These are phyloP conservation scores for Lasaia peninsularis DNA, from an alignment of 1,140 invertebrate species.

Conservation along the genomic window DNA sequence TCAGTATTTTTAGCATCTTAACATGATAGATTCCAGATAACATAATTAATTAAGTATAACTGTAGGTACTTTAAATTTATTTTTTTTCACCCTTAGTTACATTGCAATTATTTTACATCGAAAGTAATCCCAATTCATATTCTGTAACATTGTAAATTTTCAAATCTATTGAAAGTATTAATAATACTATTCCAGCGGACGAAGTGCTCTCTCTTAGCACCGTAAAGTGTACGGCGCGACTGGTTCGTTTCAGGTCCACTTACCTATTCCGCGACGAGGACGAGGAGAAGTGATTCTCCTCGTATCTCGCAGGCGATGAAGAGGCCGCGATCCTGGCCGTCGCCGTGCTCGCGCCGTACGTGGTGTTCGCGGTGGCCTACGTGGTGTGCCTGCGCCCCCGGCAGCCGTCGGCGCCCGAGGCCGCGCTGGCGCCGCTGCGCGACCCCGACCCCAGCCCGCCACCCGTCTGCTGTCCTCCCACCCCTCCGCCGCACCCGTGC, in stretches of 20 bases:
- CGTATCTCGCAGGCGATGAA: conserved; percentile 32
- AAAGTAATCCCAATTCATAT: too few species aligned
- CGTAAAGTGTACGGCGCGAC: too few species aligned
- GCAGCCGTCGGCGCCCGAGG: conserved; percentile 13
- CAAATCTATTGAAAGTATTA: too few species aligned
- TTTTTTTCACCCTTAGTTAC: too few species aligned
- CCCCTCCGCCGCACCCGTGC: neutral
- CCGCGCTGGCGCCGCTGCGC: conserved; percentile 17
- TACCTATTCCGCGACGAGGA: conserved; percentile 91
- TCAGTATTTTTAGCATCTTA: too few species aligned
- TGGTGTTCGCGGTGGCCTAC: conserved; percentile 37
- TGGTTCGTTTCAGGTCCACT: conserved; percentile 81
- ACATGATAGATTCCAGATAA: too few species aligned
- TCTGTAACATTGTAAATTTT: too few species aligned
- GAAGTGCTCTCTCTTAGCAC: too few species aligned
- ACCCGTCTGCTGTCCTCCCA: neutral
- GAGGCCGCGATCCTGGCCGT: conserved; percentile 32
- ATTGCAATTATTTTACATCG: too few species aligned
- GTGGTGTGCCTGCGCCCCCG: conserved; percentile 26
- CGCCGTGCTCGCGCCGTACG: conserved; percentile 57
- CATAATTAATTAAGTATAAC: too few species aligned
- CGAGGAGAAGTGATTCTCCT: conserved; percentile 78
- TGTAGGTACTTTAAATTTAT: too few species aligned
- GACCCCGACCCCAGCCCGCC: conserved; percentile 10
- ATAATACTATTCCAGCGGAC: too few species aligned